Percentiles rank a stretch among this genome's conserved stretches.
These are phyloP conservation scores for Beris morrisii DNA, from an alignment of 2,888 invertebrate species.

Conservation along the genomic window DNA sequence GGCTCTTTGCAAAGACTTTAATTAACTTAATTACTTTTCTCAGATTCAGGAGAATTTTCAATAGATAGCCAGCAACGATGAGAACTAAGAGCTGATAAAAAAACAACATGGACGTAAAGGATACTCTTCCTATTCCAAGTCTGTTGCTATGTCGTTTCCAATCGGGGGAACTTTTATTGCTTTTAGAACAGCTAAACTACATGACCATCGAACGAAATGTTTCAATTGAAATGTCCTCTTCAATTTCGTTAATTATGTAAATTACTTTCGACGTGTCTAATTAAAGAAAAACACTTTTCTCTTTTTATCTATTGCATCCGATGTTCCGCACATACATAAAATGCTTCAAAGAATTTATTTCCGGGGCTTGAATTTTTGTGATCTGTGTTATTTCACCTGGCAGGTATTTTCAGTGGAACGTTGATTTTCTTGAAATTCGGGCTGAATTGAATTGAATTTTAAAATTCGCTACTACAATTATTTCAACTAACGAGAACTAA, in stretches of 20 bases:
- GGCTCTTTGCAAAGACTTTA: constrained; percentile 17
- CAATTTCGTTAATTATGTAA: constrained; percentile 26
- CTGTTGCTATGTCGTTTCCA: background rate
- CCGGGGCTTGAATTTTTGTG: too few species aligned
- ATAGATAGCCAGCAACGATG: background rate
- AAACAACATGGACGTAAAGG: background rate
- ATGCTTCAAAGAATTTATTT: too few species aligned
- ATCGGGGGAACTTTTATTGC: constrained; percentile 17
- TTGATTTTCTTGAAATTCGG: too few species aligned
- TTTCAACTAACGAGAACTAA: too few species aligned
- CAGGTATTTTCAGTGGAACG: too few species aligned
- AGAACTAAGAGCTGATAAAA: background rate
- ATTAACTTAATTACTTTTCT: constrained; percentile 22
- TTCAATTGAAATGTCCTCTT: constrained; percentile 21
- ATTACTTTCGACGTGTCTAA: constrained; percentile 18
- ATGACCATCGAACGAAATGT: background rate
- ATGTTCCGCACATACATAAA: too few species aligned
- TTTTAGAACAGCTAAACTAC: background rate
- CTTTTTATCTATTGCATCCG: too few species aligned
- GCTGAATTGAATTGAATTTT: too few species aligned
- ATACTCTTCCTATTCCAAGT: constrained; percentile 2
- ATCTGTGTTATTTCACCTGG: too few species aligned
- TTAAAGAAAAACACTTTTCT: constrained; percentile 25
- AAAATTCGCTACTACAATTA: too few species aligned
- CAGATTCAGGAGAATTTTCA: constrained; percentile 16